Evolutionary conservation across 2,888 invertebrate species (phyloP), one percentile per base, ranked within the genome.

Genomic region (Drosophila tanythrix): DNA sequence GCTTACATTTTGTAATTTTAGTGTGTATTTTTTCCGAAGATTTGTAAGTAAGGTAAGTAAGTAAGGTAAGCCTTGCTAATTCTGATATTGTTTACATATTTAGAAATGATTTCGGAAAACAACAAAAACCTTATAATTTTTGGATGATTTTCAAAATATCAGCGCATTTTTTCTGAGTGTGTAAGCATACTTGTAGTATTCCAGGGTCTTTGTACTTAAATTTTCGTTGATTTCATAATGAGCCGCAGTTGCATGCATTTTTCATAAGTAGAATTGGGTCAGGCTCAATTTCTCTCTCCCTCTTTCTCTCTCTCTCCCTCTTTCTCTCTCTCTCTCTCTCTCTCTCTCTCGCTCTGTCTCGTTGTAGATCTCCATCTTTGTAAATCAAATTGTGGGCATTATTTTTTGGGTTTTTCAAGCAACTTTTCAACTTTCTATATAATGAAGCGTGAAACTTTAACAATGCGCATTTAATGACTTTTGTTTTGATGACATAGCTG

Each of bases 401-500:
- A 70, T 70, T 65, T 56, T 66, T 43, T 31, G 5, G 5, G 1
- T 21, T 43, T 11, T 11, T 43, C 21, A 5, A 15, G 6, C 21
- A 43, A 43, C 11, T 11, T 43, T 43, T 21, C 11, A 40, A 40
- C 58, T 67, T 75, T 69, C 69, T 69, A 74, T 64, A 81, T 79
- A 73, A 80, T 81, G 75, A 69, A 59, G 66, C 72, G 65, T 69
- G 67, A 64, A 81, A 75, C 75, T 81, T 81, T 27, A 25, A 70
- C 63, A 76, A 80, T 67, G 61, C 63, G 40, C 50, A 67, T 61
- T 75, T 75, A 76, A 79, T 64, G 71, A 67, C 60, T 71, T 79
- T 64, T 67, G 33, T 71, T 64, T 67, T 64, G 63, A 66, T 36
- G 75, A n/a, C 33, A 68, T 65, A 27, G 61, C 68, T 61, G 18